These are phyloP conservation scores for Epinephelus coioides DNA, from an alignment of 2,797 vertebrate genomes.

Conservation along the genomic window DNA sequence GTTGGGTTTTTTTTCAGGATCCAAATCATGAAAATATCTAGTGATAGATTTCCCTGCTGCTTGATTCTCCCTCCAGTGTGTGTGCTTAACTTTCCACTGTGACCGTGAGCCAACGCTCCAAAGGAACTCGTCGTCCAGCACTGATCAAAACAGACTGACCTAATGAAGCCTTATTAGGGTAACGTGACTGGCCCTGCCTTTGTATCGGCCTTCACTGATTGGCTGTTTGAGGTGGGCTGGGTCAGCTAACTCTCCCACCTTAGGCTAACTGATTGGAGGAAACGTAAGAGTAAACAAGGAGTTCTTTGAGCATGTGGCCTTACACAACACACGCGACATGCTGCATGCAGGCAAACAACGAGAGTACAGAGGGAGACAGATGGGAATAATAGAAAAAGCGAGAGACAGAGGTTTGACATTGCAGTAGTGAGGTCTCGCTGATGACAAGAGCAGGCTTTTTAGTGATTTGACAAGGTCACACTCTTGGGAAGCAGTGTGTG, in stretches of 20 bases:
- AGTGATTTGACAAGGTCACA: conserved; percentile 49
- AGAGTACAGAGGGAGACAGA: conserved; percentile 26
- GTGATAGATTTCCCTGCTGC: conserved; percentile 22
- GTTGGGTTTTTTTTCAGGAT: not conserved
- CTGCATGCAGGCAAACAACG: conserved; percentile 20
- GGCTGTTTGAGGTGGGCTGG: conserved; percentile 81
- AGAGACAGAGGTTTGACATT: conserved; percentile 25
- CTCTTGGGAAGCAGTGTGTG: conserved; percentile 32
- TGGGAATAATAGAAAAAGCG: conserved; percentile 16
- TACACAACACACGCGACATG: conserved; percentile 66
- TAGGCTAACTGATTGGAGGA: conserved; percentile 73
- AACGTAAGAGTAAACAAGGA: conserved; percentile 76
- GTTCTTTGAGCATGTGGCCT: conserved; percentile 77
- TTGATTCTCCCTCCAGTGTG: not conserved
- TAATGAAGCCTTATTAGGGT: conserved; percentile 41
- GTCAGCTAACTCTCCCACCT: conserved; percentile 75
- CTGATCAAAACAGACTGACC: conserved; percentile 72
- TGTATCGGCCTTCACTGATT: conserved; percentile 65
- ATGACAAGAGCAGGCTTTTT: conserved; percentile 47
- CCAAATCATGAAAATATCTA: conserved; percentile 17
- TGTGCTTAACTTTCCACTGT: conserved; percentile 29
- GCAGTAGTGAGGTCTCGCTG: conserved; percentile 21
- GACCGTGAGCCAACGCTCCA: conserved; percentile 35
- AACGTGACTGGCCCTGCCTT: conserved; percentile 61
- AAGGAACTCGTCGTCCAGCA: conserved; percentile 25